Evolutionary conservation across 2,797 vertebrate species (phyloP).

Genomic region (Cirrhinus molitorella): DNA sequence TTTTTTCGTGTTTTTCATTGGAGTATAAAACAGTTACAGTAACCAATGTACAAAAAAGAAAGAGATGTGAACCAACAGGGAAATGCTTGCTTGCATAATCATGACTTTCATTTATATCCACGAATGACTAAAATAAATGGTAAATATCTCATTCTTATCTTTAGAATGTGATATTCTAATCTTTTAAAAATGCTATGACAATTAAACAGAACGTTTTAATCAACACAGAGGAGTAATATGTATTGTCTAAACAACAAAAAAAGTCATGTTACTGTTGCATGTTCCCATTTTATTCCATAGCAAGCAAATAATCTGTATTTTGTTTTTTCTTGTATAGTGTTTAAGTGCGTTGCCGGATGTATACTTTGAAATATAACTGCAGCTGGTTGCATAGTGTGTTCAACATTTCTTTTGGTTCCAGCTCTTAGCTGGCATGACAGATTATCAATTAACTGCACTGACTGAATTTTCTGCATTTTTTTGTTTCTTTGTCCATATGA

Average conservation of each 20-base stretch:
- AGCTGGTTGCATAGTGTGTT: slow-evolving; percentile 81
- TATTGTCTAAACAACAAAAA: slow-evolving; percentile 62
- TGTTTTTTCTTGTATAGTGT: slow-evolving; percentile 24
- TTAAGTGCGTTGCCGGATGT: neutral
- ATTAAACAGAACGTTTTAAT: slow-evolving; percentile 69
- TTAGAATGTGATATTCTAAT: neutral
- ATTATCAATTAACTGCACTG: slow-evolving; percentile 17
- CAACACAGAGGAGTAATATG: slow-evolving; percentile 69
- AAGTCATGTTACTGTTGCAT: slow-evolving; percentile 39
- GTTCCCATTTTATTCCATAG: neutral
- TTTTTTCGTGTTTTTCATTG: slow-evolving; percentile 70
- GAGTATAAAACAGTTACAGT: slow-evolving; percentile 81
- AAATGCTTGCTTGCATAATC: slow-evolving; percentile 64
- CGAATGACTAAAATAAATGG: slow-evolving; percentile 3
- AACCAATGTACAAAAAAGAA: slow-evolving; percentile 78
- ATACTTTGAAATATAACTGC: slow-evolving; percentile 61
- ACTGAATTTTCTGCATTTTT: neutral
- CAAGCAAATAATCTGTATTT: neutral
- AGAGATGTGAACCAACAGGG: slow-evolving; percentile 56
- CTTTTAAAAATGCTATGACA: slow-evolving; percentile 26
- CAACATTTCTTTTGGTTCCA: slow-evolving; percentile 56
- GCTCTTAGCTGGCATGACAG: neutral
- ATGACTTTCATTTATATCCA: slow-evolving; percentile 60
- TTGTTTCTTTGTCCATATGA: neutral
- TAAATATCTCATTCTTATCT: slow-evolving; percentile 59